Evolutionary conservation across 2,888 invertebrate species (phyloP).

Genomic region (Eurytoma adleriae): DNA sequence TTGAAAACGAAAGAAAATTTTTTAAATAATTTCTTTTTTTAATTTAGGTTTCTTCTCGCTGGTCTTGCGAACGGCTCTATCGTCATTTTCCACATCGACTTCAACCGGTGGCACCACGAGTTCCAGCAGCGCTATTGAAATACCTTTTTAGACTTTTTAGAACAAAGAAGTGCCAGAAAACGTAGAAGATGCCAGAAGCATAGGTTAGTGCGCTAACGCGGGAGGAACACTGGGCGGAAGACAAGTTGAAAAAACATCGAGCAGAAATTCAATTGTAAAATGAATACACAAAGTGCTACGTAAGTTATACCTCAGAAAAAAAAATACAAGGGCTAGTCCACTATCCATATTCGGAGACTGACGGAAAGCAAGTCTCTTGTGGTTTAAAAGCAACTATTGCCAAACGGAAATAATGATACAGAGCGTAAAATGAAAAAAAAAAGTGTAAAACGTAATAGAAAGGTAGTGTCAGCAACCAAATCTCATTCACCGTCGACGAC

Average conservation of each 20-base stretch:
- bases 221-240: slow-evolving; percentile 6
- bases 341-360: slow-evolving; percentile 28
- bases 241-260: slow-evolving; percentile 32
- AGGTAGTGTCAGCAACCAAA: slow-evolving; percentile 34
- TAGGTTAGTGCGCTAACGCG: slow-evolving; percentile 37
- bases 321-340: slow-evolving; percentile 17
- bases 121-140: slow-evolving; percentile 94
- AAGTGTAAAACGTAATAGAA: slow-evolving; percentile 6
- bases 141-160: slow-evolving; percentile 51
- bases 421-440: slow-evolving; percentile 18
- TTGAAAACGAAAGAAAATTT: background rate
- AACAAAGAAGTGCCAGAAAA: slow-evolving; percentile 47
- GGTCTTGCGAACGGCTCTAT: slow-evolving; percentile 98
- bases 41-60: slow-evolving; percentile 92
- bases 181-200: slow-evolving; percentile 29
- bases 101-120: slow-evolving; percentile 98
- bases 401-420: slow-evolving; percentile 35
- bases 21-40: background rate
- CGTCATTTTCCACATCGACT: slow-evolving; percentile 99
- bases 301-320: slow-evolving; percentile 38
- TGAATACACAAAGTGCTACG: background rate
- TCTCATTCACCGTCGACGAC: slow-evolving; percentile 49
- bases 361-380: slow-evolving; percentile 3
- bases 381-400: slow-evolving; percentile 29
- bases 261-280: slow-evolving; percentile 13